Evolutionary conservation across 2,113 vertebrate species (phyloP), one percentile per base, ranked within the genome.

Genomic region (Gymnocephalus cernua): DNA sequence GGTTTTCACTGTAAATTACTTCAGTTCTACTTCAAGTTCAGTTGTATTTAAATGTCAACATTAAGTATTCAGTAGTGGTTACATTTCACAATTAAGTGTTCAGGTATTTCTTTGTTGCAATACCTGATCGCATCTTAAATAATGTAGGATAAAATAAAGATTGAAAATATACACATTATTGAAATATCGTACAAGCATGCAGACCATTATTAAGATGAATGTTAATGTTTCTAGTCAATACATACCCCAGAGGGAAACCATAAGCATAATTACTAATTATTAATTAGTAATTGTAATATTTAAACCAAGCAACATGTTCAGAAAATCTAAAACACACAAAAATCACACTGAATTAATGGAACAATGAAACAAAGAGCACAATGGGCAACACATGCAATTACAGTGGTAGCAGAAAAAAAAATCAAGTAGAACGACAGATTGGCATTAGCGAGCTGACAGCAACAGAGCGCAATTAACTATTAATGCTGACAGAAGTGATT

Each of bases 401-500:
- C 25, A 56, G 66, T 21, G 54, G 58, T 23, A 79, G 67, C 48
- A 80, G 59, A 79, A 80, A 68, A 38, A 63, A 71, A 84, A 77
- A 69, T 77, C 59, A 44, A 79, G 67, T 35, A 27, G 50, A 67
- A 53, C 2, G 47, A 88, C 84, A 87, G 80, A 85, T 61, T 79
- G 83, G 61, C 57, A 77, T 82, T 82, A 82, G 71, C 1, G 2
- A 80, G 69, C 72, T 77, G 77, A 83, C 75, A 84, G 72, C 77
- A 74, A 68, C 62, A 69, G 35, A 74, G 63, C 74, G 56, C 50
- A 48, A 85, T 89, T 67, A 8, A 83, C 84, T 89, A 86, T 85
- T 79, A 81, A 88, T 80, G 62, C 76, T 66, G 77, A 77, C 79
- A 86, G 68, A 82, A 74, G 14, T 78, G 71, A 84, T 86, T 77